Conservation (phyloP, 2,888 invertebrate species). For the Plebejus argus region DNA sequence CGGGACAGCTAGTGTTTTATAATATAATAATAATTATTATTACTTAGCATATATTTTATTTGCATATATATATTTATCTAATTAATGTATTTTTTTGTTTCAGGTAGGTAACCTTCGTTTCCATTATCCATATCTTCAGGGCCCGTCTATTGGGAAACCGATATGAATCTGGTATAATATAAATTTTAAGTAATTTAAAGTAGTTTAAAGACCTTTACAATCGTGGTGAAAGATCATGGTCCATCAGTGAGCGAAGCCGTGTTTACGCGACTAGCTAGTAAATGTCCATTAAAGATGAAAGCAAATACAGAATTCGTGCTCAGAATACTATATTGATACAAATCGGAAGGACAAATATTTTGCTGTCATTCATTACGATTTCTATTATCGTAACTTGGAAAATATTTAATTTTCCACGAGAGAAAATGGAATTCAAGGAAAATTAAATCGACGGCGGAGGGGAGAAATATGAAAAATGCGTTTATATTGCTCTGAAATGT, state of each 20-base stretch:
- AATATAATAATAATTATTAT: no score
- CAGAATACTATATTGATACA: not conserved
- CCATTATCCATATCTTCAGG: no score
- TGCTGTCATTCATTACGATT: slow-evolving; percentile 9
- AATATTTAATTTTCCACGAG: slow-evolving; percentile 23
- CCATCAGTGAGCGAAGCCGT: no score
- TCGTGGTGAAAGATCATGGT: no score
- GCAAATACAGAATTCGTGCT: not conserved
- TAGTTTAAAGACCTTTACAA: no score
- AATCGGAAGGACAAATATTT: slow-evolving; percentile 11
- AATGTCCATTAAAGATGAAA: not conserved
- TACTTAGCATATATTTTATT: not conserved
- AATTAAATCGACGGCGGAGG: not conserved
- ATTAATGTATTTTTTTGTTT: not conserved
- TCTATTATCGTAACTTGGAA: not conserved
- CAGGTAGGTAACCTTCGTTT: not conserved
- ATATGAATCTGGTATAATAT: not conserved
- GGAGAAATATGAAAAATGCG: not conserved
- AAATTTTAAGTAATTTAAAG: no score
- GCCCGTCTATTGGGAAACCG: not conserved
- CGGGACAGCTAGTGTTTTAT: no score
- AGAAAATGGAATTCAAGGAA: slow-evolving; percentile 2
- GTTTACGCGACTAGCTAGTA: not conserved
- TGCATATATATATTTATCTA: not conserved
- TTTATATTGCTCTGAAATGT: slow-evolving; percentile 9